These are phyloP conservation scores for Paramormyrops kingsleyae DNA, from an alignment of 2,113 vertebrate genomes.

Conservation along the genomic window DNA sequence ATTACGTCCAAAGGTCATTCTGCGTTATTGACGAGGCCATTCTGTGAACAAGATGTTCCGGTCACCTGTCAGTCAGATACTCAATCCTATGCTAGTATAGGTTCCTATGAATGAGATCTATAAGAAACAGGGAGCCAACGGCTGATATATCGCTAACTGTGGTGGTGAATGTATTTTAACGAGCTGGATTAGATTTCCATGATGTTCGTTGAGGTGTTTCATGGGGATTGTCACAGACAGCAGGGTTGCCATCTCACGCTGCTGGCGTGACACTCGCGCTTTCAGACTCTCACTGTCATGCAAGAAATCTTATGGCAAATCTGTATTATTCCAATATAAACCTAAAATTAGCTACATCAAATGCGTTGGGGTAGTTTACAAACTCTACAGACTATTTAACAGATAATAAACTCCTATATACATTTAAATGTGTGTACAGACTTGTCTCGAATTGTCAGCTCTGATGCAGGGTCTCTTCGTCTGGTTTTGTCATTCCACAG, in stretches of 20 bases:
- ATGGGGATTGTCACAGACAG: background rate
- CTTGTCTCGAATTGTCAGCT: too few species aligned
- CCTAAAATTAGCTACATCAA: too few species aligned
- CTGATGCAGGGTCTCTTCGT: background rate
- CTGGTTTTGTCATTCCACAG: conserved; percentile 36
- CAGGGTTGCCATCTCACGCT: too few species aligned
- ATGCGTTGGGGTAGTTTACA: too few species aligned
- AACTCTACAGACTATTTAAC: too few species aligned
- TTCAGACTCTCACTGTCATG: too few species aligned
- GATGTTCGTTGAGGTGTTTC: background rate
- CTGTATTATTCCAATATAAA: too few species aligned
- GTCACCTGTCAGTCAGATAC: background rate
- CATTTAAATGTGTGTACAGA: too few species aligned
- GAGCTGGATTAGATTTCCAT: background rate
- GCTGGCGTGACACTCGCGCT: too few species aligned
- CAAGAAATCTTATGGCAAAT: too few species aligned
- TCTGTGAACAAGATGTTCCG: background rate
- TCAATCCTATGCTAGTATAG: background rate
- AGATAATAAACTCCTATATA: too few species aligned
- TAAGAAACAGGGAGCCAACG: background rate
- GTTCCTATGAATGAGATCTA: background rate
- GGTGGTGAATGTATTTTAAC: background rate
- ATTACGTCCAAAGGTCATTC: background rate
- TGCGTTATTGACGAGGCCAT: background rate
- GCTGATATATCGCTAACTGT: background rate